phyloP scores from a whole-genome alignment of 2,113 vertebrate genomes.

The Nannobrachium achirus region DNA sequence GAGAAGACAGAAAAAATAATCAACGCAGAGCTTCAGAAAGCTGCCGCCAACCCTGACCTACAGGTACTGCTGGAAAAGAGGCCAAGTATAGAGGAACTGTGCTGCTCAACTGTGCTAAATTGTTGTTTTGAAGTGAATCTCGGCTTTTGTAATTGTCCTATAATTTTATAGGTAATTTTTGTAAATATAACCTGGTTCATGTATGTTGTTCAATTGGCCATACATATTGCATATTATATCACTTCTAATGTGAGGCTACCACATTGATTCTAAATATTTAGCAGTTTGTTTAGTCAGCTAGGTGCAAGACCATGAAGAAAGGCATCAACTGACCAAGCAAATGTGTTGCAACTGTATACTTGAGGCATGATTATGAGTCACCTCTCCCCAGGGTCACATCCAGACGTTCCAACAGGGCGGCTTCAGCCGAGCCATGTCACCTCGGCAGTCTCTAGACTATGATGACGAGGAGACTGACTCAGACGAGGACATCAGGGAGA shows the following conservation, averaged over 20 bases:
- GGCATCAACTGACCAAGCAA: too few species aligned
- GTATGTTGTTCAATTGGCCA: too few species aligned
- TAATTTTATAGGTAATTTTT: too few species aligned
- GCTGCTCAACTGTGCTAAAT: too few species aligned
- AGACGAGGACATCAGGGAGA: conserved; percentile 95
- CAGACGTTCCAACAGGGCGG: conserved; percentile 96
- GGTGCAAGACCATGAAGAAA: too few species aligned
- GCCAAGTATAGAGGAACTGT: too few species aligned
- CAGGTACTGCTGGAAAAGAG: conserved; percentile 80
- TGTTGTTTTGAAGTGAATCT: too few species aligned
- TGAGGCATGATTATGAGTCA: background rate
- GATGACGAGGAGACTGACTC: conserved; percentile 98
- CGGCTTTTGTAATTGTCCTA: too few species aligned
- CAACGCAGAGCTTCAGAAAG: conserved; percentile 96
- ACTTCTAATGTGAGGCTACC: background rate
- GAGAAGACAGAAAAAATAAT: conserved; percentile 99
- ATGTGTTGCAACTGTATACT: too few species aligned
- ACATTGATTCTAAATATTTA: background rate
- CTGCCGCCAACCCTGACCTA: conserved; percentile 95
- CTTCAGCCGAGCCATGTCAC: conserved; percentile 92
- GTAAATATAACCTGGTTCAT: too few species aligned
- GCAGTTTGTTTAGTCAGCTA: too few species aligned
- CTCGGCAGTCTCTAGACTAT: conserved; percentile 90
- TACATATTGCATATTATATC: too few species aligned
- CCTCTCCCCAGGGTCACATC: conserved; percentile 87